These are phyloP conservation scores for Bostrychus sinensis DNA, from an alignment of 2,113 vertebrate genomes.

Conservation along the genomic window DNA sequence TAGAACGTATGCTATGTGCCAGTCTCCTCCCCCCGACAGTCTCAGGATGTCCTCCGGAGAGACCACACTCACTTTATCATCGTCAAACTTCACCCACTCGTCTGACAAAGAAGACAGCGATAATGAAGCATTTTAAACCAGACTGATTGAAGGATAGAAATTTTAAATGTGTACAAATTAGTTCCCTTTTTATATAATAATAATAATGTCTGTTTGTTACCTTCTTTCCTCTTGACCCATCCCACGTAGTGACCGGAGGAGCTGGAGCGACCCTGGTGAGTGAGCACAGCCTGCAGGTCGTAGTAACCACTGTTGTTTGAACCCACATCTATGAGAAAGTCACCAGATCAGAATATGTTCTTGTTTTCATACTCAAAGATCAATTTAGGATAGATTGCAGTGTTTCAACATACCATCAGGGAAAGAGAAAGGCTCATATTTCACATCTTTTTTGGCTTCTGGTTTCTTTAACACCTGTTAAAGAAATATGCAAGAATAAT, in stretches of 20 bases:
- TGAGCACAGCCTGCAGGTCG: conserved; percentile 96
- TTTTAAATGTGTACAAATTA: too few relatives aligned
- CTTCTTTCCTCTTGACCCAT: conserved; percentile 99
- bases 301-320: conserved; percentile 98
- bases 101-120: conserved; percentile 74
- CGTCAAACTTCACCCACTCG: conserved; percentile 99
- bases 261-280: conserved; percentile 97
- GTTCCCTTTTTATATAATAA: too few relatives aligned
- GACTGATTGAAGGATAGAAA: too few relatives aligned
- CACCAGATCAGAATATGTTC: neutral
- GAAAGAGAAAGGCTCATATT: conserved; percentile 93
- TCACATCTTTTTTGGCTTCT: conserved; percentile 82
- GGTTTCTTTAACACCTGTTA: conserved; percentile 52
- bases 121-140: too few relatives aligned
- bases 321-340: conserved; percentile 83
- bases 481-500: neutral
- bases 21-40: conserved; percentile 96
- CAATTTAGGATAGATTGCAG: neutral
- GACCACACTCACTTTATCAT: conserved; percentile 97
- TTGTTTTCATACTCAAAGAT: neutral
- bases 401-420: conserved; percentile 84
- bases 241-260: conserved; percentile 97
- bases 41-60: conserved; percentile 96
- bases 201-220: conserved; percentile 78
- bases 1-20: conserved; percentile 98